Conservation (phyloP, 2,888 invertebrate genomes). For the Watsonalla binaria region DNA sequence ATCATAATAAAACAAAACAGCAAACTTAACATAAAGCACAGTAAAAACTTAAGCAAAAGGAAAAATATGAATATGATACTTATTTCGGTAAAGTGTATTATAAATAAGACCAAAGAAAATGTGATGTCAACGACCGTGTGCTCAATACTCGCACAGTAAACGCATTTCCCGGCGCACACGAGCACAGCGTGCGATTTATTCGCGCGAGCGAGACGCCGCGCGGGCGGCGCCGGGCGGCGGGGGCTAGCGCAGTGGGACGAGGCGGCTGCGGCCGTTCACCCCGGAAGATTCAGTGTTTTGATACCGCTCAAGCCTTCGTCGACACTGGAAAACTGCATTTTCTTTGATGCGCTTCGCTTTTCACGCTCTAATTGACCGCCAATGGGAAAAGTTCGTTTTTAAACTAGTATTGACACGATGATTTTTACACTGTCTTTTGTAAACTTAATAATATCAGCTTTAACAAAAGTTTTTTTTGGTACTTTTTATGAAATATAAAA, state of each 20-base stretch:
- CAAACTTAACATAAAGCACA: too few relatives aligned
- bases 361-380: slow-evolving; percentile 69
- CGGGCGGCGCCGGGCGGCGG: slow-evolving; percentile 46
- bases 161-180: slow-evolving; percentile 69
- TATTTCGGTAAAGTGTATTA: slow-evolving; percentile 6
- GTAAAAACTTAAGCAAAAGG: too few relatives aligned
- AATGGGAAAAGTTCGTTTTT: slow-evolving; percentile 48
- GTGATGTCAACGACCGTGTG: slow-evolving; percentile 70
- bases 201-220: slow-evolving; percentile 45
- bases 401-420: slow-evolving; percentile 5
- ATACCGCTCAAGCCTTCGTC: slow-evolving; percentile 70
- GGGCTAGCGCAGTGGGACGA: slow-evolving; percentile 54
- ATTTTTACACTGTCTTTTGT: background rate
- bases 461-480: too few relatives aligned
- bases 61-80: too few relatives aligned
- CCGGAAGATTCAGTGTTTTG: slow-evolving; percentile 79
- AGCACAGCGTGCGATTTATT: slow-evolving; percentile 65
- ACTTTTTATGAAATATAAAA: too few relatives aligned
- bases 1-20: too few relatives aligned
- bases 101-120: slow-evolving; percentile 45
- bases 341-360: slow-evolving; percentile 73
- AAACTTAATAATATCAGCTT: background rate
- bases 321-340: slow-evolving; percentile 74
- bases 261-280: slow-evolving; percentile 67
- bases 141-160: slow-evolving; percentile 72